Evolutionary conservation across 2,113 vertebrate genomes (phyloP).

Genomic region (Hemibagrus wyckioides): DNA sequence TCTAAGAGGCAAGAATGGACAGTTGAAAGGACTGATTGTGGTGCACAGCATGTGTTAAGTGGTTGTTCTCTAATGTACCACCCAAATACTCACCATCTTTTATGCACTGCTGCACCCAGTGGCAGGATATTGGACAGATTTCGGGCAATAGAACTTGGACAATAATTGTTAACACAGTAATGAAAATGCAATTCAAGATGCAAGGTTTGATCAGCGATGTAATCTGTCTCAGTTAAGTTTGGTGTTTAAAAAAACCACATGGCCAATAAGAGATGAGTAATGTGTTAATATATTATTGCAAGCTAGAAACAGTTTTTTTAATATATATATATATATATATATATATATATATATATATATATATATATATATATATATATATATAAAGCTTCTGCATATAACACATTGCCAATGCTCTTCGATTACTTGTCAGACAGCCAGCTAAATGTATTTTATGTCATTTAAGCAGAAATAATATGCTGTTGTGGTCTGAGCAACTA

Average conservation of each 20-base stretch:
- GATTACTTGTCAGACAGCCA: background rate
- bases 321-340: too few species aligned
- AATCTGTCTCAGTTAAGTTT: background rate
- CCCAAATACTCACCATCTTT: too few species aligned
- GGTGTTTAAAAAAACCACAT: background rate
- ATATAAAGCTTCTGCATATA: background rate
- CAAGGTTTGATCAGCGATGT: background rate
- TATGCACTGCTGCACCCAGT: background rate
- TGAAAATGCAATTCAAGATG: background rate
- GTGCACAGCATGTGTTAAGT: background rate
- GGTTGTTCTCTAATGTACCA: background rate
- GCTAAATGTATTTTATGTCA: background rate
- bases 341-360: too few species aligned
- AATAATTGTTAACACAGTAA: conserved; percentile 2
- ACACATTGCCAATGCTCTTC: background rate
- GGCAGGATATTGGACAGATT: background rate
- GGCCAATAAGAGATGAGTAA: background rate
- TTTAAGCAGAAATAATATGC: background rate
- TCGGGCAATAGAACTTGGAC: background rate
- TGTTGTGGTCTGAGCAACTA: background rate
- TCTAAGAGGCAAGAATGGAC: background rate
- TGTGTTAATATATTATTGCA: background rate
- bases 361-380: too few species aligned
- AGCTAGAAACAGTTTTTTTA: background rate
- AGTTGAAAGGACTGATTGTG: background rate